Conservation (phyloP, 2,797 vertebrate genomes). For the Ctenosaura bakeri region DNA sequence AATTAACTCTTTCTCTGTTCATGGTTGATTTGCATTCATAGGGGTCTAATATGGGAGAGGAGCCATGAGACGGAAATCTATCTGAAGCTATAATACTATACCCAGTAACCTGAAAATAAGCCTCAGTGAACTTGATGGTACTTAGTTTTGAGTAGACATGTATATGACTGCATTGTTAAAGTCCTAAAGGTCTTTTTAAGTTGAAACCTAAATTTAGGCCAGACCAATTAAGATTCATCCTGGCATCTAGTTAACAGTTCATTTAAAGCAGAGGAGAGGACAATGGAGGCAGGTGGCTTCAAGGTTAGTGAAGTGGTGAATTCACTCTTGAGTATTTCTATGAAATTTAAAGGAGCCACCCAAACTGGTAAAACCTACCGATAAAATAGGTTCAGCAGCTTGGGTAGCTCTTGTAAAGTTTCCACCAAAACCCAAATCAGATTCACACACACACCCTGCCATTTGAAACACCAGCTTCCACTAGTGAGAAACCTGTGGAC, state of each 20-base stretch:
- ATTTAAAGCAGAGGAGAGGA: background rate
- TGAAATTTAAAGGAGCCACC: too few relatives aligned
- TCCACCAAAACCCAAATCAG: too few relatives aligned
- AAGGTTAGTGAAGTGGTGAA: too few relatives aligned
- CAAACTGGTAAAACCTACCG: too few relatives aligned
- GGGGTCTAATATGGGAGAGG: constrained; percentile 11
- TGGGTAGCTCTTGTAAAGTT: too few relatives aligned
- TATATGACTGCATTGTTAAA: background rate
- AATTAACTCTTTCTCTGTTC: background rate
- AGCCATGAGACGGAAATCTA: constrained; percentile 20
- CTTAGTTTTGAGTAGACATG: background rate
- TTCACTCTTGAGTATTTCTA: too few relatives aligned
- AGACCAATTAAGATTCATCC: background rate
- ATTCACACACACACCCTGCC: background rate
- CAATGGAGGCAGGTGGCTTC: too few relatives aligned
- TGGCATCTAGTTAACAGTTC: background rate
- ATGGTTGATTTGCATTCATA: background rate
- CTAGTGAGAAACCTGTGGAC: background rate
- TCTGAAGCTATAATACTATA: background rate
- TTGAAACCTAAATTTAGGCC: background rate
- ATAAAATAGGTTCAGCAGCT: too few relatives aligned
- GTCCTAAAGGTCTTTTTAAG: background rate
- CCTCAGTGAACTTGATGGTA: too few relatives aligned
- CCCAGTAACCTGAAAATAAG: too few relatives aligned
- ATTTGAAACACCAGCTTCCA: background rate